Conservation (phyloP, 2,888 invertebrate species). For the Cheilosia scutellata region DNA sequence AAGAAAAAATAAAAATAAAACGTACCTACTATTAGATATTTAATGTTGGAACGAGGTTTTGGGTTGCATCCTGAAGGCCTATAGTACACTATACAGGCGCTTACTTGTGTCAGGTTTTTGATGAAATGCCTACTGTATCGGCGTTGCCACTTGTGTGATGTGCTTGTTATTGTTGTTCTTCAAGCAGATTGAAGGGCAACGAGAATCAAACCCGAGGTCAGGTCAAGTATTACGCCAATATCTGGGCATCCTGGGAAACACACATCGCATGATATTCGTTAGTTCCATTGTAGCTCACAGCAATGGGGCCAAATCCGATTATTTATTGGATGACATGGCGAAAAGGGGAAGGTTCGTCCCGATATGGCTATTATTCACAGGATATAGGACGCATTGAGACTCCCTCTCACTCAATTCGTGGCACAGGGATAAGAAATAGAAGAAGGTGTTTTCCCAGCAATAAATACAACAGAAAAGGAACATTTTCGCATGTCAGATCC, state of each 20-base stretch:
- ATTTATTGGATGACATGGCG: slow-evolving; percentile 71
- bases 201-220: slow-evolving; percentile 51
- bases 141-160: background rate
- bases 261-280: slow-evolving; percentile 52
- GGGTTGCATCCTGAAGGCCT: slow-evolving; percentile 19
- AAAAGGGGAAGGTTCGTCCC: slow-evolving; percentile 53
- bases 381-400: slow-evolving; percentile 35
- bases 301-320: slow-evolving; percentile 57
- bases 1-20: slow-evolving; percentile 6
- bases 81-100: background rate
- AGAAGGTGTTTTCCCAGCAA: slow-evolving; percentile 67
- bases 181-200: slow-evolving; percentile 11
- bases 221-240: slow-evolving; percentile 61
- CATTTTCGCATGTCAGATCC: slow-evolving; percentile 65
- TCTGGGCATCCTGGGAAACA: slow-evolving; percentile 33
- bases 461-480: slow-evolving; percentile 61
- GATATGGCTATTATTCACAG: slow-evolving; percentile 66
- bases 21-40: background rate
- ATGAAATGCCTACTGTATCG: slow-evolving; percentile 15
- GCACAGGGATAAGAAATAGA: slow-evolving; percentile 46
- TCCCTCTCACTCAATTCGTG: slow-evolving; percentile 38
- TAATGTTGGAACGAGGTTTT: slow-evolving; percentile 10
- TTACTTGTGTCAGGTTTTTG: slow-evolving; percentile 44
- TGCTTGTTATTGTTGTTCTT: slow-evolving; percentile 18
- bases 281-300: slow-evolving; percentile 34